phyloP scores from a whole-genome alignment of 2,888 invertebrate genomes.

The Monochamus alternatus region DNA sequence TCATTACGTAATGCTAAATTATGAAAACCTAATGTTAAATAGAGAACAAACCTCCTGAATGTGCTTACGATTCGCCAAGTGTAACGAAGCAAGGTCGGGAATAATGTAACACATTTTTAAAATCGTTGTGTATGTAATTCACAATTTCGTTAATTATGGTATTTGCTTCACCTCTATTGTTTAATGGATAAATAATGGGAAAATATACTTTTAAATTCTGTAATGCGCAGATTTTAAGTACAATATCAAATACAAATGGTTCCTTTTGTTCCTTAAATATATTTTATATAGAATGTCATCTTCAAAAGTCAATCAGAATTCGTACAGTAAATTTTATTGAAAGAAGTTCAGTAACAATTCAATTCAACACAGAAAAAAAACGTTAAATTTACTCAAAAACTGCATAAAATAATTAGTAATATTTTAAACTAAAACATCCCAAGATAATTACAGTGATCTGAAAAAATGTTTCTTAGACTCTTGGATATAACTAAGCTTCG shows the following conservation, averaged over 20 bases:
- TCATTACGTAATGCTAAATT: conserved; percentile 19
- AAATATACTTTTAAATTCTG: not conserved
- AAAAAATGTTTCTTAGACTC: too few species aligned
- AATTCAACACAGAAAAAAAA: too few species aligned
- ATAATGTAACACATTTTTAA: conserved; percentile 31
- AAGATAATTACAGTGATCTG: too few species aligned
- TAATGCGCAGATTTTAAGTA: not conserved
- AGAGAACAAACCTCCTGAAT: conserved; percentile 15
- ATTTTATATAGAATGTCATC: too few species aligned
- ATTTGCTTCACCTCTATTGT: conserved; percentile 17
- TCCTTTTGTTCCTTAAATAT: too few species aligned
- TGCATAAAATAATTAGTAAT: too few species aligned
- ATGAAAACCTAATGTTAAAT: conserved; percentile 9
- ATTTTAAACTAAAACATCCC: too few species aligned
- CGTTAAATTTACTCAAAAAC: too few species aligned
- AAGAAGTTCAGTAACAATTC: too few species aligned
- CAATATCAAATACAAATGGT: not conserved
- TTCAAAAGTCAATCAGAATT: too few species aligned
- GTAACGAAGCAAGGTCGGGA: conserved; percentile 33
- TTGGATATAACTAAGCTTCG: too few species aligned
- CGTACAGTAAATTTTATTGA: too few species aligned
- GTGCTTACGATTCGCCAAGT: conserved; percentile 28
- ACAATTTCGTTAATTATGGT: conserved; percentile 21
- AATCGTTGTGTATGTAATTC: conserved; percentile 28
- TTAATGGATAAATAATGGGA: conserved; percentile 8